A percentile compares a stretch with the other conserved stretches of the same genome.
Evolutionary conservation across 2,113 vertebrate species (phyloP).

Genomic region (Sprattus sprattus): DNA sequence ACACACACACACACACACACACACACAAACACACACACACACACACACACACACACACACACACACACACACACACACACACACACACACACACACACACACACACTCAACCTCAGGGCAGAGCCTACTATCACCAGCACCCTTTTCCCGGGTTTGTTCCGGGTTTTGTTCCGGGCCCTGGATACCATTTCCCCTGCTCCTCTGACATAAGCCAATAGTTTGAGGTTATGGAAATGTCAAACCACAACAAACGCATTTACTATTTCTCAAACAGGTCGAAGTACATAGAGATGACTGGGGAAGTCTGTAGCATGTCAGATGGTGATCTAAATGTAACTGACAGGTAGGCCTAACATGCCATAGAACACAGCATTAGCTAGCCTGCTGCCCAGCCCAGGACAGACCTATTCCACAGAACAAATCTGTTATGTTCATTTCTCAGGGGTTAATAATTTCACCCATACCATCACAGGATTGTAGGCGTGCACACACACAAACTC

Average conservation of each 20-base stretch:
- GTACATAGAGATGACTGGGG: not conserved
- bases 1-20: not conserved
- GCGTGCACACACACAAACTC: not conserved
- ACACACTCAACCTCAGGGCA: not conserved
- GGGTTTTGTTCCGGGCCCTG: too few species aligned
- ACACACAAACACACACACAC: not conserved
- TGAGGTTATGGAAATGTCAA: not conserved
- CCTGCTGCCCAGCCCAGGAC: not conserved
- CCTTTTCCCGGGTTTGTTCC: too few species aligned
- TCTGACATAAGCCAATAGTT: not conserved
- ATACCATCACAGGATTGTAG: not conserved
- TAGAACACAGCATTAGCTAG: not conserved
- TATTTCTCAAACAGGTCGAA: not conserved
- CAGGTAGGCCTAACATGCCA: not conserved
- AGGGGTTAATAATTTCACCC: not conserved
- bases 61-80: not conserved
- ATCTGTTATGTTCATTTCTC: not conserved
- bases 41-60: not conserved
- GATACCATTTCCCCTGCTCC: too few species aligned
- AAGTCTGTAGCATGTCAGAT: not conserved
- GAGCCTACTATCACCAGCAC: too few species aligned
- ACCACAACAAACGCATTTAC: not conserved
- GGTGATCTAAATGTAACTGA: not conserved
- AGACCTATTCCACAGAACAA: not conserved
- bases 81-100: not conserved